phyloP scores from a whole-genome alignment of 2,113 vertebrate genomes.

The Plectropomus leopardus region DNA sequence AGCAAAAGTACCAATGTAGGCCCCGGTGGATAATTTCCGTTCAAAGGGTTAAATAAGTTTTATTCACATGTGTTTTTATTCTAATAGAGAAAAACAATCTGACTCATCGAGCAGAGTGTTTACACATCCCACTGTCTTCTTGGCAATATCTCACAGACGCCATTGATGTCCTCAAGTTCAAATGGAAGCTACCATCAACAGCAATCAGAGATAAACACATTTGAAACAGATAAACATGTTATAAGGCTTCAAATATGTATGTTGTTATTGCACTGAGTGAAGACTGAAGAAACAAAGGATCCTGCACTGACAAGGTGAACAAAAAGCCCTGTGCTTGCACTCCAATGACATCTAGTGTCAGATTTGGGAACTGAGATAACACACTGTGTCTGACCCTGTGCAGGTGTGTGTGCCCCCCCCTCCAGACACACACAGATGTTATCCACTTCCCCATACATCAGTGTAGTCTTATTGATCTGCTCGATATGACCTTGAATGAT shows the following conservation, averaged over 20 bases:
- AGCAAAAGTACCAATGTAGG: too few relatives aligned
- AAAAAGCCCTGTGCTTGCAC: slow-evolving; percentile 47
- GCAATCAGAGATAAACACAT: too few relatives aligned
- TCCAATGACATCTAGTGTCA: slow-evolving; percentile 81
- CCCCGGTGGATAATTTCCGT: too few relatives aligned
- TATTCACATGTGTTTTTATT: background rate
- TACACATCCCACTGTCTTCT: background rate
- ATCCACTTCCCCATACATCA: slow-evolving; percentile 68
- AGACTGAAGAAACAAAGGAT: slow-evolving; percentile 61
- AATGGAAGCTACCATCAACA: too few relatives aligned
- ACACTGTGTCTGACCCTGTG: slow-evolving; percentile 47
- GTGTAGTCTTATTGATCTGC: slow-evolving; percentile 73
- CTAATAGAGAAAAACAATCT: background rate
- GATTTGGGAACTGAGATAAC: slow-evolving; percentile 52
- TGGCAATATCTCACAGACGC: background rate
- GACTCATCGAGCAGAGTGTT: background rate
- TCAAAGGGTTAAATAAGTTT: slow-evolving; percentile 9
- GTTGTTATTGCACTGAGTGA: slow-evolving; percentile 23
- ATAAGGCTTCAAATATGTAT: slow-evolving; percentile 35
- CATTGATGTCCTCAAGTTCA: too few relatives aligned
- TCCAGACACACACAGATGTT: slow-evolving; percentile 1
- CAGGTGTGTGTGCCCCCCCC: slow-evolving; percentile 39
- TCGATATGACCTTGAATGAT: slow-evolving; percentile 76
- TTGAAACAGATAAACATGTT: slow-evolving; percentile 25
- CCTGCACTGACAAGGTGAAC: background rate